Conservation (phyloP, 1,140 invertebrate species). For the Paraescarpia echinospica region DNA sequence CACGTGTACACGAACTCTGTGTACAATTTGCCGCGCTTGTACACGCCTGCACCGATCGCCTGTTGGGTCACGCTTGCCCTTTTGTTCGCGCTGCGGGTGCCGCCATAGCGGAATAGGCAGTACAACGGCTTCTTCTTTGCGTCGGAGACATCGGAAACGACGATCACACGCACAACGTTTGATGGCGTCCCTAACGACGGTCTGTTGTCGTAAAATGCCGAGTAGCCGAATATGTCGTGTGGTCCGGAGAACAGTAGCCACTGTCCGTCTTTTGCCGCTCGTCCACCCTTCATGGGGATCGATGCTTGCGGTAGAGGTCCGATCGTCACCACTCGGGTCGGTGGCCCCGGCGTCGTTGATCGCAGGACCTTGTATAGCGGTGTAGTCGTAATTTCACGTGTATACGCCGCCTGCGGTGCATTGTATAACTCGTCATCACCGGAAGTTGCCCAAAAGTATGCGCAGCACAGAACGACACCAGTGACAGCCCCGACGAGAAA, state of each 20-base stretch:
- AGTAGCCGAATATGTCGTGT: slow-evolving; percentile 9
- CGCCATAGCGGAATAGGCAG: neutral
- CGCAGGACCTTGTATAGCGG: neutral
- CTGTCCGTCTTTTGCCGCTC: neutral
- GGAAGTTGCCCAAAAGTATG: neutral
- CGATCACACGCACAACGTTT: neutral
- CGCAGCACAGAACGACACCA: neutral
- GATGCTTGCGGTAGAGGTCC: neutral
- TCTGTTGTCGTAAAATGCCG: neutral
- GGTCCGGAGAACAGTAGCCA: neutral
- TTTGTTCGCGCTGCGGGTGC: neutral
- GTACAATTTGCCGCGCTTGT: neutral
- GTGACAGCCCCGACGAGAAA: neutral
- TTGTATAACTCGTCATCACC: neutral
- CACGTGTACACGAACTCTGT: slow-evolving; percentile 1
- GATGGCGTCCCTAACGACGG: neutral
- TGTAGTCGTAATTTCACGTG: neutral
- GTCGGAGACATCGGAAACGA: neutral
- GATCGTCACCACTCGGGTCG: neutral
- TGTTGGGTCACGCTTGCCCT: neutral
- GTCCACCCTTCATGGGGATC: neutral
- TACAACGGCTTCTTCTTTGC: neutral
- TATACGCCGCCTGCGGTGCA: no score
- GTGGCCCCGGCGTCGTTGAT: neutral
- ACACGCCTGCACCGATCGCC: neutral